phyloP scores from a whole-genome alignment of 2,888 invertebrate species.

The Abrostola tripartita region DNA sequence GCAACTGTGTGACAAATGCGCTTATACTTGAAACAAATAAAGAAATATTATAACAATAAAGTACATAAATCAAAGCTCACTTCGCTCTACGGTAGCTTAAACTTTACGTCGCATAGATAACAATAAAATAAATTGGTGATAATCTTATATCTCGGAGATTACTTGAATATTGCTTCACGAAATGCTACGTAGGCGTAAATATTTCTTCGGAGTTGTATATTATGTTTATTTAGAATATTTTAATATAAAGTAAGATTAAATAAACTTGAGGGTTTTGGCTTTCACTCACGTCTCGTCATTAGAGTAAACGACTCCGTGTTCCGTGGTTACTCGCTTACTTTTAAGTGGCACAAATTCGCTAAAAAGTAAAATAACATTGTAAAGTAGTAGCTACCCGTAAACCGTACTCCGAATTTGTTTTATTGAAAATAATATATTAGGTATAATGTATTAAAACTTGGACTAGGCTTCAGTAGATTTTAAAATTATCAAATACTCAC shows the following conservation, averaged over 20 bases:
- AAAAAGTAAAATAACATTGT: constrained; percentile 41
- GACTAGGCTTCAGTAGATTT: constrained; percentile 18
- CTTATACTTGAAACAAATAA: constrained; percentile 57
- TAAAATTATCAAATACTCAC: constrained; percentile 26
- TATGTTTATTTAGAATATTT: constrained; percentile 70
- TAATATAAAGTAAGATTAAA: constrained; percentile 68
- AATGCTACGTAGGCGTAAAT: constrained; percentile 58
- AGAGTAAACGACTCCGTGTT: constrained; percentile 72
- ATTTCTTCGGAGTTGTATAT: constrained; percentile 59
- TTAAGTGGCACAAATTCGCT: constrained; percentile 59
- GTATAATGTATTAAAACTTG: neutral
- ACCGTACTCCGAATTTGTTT: constrained; percentile 12
- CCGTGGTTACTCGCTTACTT: constrained; percentile 62
- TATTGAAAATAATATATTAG: constrained; percentile 9
- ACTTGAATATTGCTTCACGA: constrained; percentile 49
- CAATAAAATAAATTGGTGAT: constrained; percentile 66
- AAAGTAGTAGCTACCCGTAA: constrained; percentile 24
- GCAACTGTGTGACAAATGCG: constrained; percentile 55
- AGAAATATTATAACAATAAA: constrained; percentile 37
- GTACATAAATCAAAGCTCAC: constrained; percentile 47
- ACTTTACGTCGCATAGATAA: constrained; percentile 52
- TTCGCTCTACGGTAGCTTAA: constrained; percentile 52
- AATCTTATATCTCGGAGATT: constrained; percentile 61
- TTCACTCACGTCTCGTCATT: constrained; percentile 83
- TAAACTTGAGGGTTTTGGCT: constrained; percentile 70